Conservation (phyloP, 2,888 invertebrate genomes). For the Drosophila robusta region DNA sequence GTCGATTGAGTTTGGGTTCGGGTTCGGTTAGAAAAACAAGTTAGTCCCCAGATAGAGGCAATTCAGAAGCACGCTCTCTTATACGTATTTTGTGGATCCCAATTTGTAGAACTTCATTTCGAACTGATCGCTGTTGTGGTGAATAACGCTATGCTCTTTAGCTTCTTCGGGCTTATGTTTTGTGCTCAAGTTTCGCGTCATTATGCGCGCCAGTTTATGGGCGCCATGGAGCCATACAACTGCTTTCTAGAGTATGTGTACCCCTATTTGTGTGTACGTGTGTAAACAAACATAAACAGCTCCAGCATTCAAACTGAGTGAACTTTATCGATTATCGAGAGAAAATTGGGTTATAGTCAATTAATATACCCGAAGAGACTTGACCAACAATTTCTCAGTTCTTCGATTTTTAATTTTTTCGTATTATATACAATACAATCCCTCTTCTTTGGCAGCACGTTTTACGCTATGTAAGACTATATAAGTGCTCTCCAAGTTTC, state of each 20-base stretch:
- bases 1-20: conserved; percentile 23
- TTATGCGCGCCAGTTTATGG: conserved; percentile 68
- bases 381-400: conserved; percentile 5
- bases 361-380: conserved; percentile 9
- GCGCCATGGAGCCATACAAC: conserved; percentile 54
- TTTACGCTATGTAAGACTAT: conserved; percentile 1
- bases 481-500: conserved; percentile 33
- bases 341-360: conserved; percentile 9
- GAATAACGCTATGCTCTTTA: conserved; percentile 38
- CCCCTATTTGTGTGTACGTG: neutral
- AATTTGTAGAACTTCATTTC: conserved; percentile 15
- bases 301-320: conserved; percentile 13
- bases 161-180: conserved; percentile 57
- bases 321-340: conserved; percentile 2
- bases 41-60: conserved; percentile 21
- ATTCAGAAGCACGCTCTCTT: conserved; percentile 33
- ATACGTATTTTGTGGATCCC: conserved; percentile 26
- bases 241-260: conserved; percentile 10
- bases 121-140: conserved; percentile 37
- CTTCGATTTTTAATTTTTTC: neutral
- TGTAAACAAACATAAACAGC: conserved; percentile 34
- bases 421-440: conserved; percentile 4
- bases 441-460: neutral
- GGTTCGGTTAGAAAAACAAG: conserved; percentile 42
- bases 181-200: conserved; percentile 60